Base-by-base conservation (phyloP, 2,797 vertebrate species). In the Ctenosaura bakeri region DNA sequence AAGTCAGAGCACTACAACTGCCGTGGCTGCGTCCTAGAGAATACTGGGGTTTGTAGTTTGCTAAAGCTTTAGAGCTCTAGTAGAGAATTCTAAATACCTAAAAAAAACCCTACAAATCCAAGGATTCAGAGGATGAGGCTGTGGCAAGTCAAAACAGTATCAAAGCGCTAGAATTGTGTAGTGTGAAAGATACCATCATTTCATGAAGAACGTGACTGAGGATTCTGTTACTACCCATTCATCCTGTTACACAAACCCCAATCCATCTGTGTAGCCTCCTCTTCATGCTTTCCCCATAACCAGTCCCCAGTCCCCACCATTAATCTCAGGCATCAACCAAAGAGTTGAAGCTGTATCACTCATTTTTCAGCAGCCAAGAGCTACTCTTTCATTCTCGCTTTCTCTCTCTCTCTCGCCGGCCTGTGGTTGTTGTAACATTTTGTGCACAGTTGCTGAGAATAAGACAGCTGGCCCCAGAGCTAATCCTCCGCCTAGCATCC, bases 381-480 rank as follows among this genome's bases (percentile, higher is more conserved):
- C 50, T 32, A 4, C 22, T 56, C 50, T 24, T 42, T 76, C 38
- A 18, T n/a, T 83, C 52, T 80, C 10, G 29, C 12, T 38, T 26
- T n/a, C 42, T 32, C 50, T 71, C 26, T 62, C 18, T 56, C 52
- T 38, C 52, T 50, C n/a, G 38, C 73, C 3, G 59, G 38, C 90
- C 29, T 29, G 50, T 29, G 35, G n/a, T 87, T 56, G 46, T 86
- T 69, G 62, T 35, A 69, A 83, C 85, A 84, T 87, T 90, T 79
- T 83, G 86, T 76, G 50, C 46, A 7, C n/a, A 38, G 46, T 20
- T 78, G 73, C 90, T 83, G 90, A 88, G 86, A 90, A 88, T 78
- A 88, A 83, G 90, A 90, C 90, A 90, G 90, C 86, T 90, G 90
- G 90, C 86, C 80, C 54, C 69, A 22, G 90, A 87, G 90, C 86